phyloP scores from a whole-genome alignment of 2,113 vertebrate species.

The Coreoperca whiteheadi region DNA sequence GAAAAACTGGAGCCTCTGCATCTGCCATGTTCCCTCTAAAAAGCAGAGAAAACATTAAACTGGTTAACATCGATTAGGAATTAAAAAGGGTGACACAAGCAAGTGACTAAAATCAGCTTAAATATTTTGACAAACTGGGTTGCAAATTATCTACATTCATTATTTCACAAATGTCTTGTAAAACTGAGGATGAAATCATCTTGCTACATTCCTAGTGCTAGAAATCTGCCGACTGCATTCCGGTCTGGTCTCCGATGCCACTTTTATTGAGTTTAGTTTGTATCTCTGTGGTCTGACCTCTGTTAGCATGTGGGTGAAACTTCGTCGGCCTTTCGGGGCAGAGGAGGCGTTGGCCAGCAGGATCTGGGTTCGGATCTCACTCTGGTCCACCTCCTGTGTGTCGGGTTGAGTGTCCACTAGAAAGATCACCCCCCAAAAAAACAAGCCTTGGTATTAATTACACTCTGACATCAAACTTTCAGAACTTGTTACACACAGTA shows the following conservation, averaged over 20 bases:
- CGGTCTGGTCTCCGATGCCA: background rate
- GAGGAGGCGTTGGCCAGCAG: slow-evolving; percentile 88
- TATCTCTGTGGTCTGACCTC: slow-evolving; percentile 70
- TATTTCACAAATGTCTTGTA: background rate
- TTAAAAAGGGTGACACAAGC: background rate
- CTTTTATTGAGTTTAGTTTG: background rate
- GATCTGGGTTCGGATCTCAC: slow-evolving; percentile 92
- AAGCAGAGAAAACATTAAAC: slow-evolving; percentile 13
- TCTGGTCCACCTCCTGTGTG: slow-evolving; percentile 88
- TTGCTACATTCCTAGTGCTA: background rate
- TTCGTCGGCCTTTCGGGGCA: slow-evolving; percentile 71
- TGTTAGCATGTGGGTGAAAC: slow-evolving; percentile 88
- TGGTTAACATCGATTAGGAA: background rate
- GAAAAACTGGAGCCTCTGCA: slow-evolving; percentile 91
- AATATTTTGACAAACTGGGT: background rate
- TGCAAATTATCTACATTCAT: background rate
- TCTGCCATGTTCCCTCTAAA: slow-evolving; percentile 90
- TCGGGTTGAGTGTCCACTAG: slow-evolving; percentile 90
- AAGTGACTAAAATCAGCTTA: background rate
- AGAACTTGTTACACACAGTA: background rate
- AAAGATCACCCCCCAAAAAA: background rate
- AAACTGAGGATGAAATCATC: background rate
- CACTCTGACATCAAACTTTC: background rate
- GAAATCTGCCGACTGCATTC: background rate
- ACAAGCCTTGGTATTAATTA: background rate